Base-by-base conservation (phyloP, 2,888 invertebrate genomes). In the Xestoiulus laeticollis region DNA sequence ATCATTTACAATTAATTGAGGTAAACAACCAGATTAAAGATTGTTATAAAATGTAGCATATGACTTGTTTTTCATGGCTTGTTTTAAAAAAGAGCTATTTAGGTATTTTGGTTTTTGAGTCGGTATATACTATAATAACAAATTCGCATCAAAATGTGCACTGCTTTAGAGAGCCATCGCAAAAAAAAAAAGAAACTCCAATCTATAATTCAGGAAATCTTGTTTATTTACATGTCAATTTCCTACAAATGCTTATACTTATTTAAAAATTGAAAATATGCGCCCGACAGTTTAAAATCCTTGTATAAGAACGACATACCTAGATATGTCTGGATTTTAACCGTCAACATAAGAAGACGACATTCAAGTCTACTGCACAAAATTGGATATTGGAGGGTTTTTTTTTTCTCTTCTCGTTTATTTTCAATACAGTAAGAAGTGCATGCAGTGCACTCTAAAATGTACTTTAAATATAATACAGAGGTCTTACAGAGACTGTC, bases 361-460 rank as follows among this genome's bases (percentile, higher is more conserved):
- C 78, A 78, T 78, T 78, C 78, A 78, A 10, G 78, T 78, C 78
- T 78, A 14, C 78, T 78, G 78, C 78, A 78, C 78, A 78, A 78
- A 78, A 78, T 78, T 78, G 78, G 78, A 78, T 78, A 78, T 78
- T 78, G 78, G 30, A 78, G 78, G n/a, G 26, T 68, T 5, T 26
- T 26, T 68, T 68, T 68, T 59, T 48, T 78, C 30, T 78, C 78
- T 30, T 78, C 30, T 30, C 30, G 26, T 78, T 78, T 78, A 78
- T 30, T 78, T 30, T 78, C 78, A 78, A 78, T 30, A 78, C 78
- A 78, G 38, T 38, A 14, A 48, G 78, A 78, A 1, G 78, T 14
- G 78, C 78, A 78, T 78, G 30, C 78, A 30, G 12, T 30, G 30
- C 30, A 78, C 78, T 78, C 78, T 30, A 30, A 78, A 30, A 78